These are phyloP conservation scores for Bombylius major DNA, from an alignment of 2,888 invertebrate species.

Conservation along the genomic window DNA sequence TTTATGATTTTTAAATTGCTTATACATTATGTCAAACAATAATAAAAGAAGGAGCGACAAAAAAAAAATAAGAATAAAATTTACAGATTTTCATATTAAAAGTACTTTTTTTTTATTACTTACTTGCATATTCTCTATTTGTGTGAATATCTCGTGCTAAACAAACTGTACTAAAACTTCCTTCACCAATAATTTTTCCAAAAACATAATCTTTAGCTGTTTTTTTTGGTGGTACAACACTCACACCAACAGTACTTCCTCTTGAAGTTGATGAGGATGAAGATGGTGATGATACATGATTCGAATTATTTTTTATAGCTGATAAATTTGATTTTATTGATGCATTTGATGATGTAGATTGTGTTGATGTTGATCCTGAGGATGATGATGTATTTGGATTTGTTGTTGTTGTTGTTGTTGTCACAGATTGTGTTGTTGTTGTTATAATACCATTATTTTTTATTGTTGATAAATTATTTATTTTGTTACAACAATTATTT, in stretches of 20 bases:
- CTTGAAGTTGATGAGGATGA: constrained; percentile 19
- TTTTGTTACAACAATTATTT: background rate
- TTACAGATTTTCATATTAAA: too few relatives aligned
- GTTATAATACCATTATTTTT: background rate
- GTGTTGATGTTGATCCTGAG: constrained; percentile 17
- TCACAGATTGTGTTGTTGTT: background rate
- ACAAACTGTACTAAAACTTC: constrained; percentile 93
- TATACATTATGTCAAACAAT: too few relatives aligned
- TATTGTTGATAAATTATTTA: constrained; percentile 1
- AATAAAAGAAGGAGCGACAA: too few relatives aligned
- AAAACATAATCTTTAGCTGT: constrained; percentile 82
- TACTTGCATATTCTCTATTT: constrained; percentile 87
- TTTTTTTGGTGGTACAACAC: constrained; percentile 23
- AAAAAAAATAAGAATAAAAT: too few relatives aligned
- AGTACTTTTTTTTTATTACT: constrained; percentile 35
- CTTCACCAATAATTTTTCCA: constrained; percentile 91
- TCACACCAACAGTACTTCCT: constrained; percentile 5
- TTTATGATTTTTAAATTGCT: too few relatives aligned
- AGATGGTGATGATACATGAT: constrained; percentile 12
- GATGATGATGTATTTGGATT: constrained; percentile 19
- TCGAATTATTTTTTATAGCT: background rate
- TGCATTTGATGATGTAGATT: constrained; percentile 17
- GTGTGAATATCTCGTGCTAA: constrained; percentile 84
- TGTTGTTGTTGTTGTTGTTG: constrained; percentile 12
- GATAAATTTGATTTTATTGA: constrained; percentile 11